Base-by-base conservation (phyloP, 2,888 invertebrate genomes). In the Synergus gifuensis region DNA sequence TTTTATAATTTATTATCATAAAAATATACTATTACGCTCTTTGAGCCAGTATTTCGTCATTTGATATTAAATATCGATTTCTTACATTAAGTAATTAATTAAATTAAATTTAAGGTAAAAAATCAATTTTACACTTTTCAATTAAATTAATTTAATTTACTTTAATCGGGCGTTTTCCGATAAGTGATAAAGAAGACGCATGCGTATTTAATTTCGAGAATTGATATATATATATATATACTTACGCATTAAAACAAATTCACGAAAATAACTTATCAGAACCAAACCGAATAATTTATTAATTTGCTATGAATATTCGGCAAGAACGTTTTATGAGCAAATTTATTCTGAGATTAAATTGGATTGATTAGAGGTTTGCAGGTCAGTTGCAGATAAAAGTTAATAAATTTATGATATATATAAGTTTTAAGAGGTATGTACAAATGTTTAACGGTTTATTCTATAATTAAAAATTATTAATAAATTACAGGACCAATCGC, bases 401-500 rank as follows among this genome's bases (percentile, higher is more conserved):
- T 28, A 62, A 62, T 36, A 36, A 36, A 36, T 62, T 28, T 62
- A 5, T 14, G 4, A 28, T 7, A 22, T 2, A 62, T 62, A 5
- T 28, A 14, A 1, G 14, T 62, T 62, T 22, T 28, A 12, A 12
- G 22, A 22, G 0, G 22, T 28, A 28, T 28, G 28, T 22, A 1
- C 14, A 11, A 60, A 28, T 60, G 12, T 14, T 12, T 4, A 22
- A 22, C 22, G 1, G 1, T 12, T 60, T 22, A 14, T 7, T 62
- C 5, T 22, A 4, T 14, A 28, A 28, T 62, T 28, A 0, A 1
- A 22, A 14, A 28, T 67, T 42, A 8, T 67, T 67, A 18, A 44
- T 46, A 8, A 14, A 12, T 73, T 84, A 67, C 77, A 90, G 90
- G 89, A 90, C 78, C 87, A 89, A 42, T 85, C 78, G 79, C 80